Percentiles rank a stretch among this genome's conserved stretches.
Evolutionary conservation across 2,113 vertebrate genomes (phyloP).

Genomic region (Pelecanoides urinatrix): DNA sequence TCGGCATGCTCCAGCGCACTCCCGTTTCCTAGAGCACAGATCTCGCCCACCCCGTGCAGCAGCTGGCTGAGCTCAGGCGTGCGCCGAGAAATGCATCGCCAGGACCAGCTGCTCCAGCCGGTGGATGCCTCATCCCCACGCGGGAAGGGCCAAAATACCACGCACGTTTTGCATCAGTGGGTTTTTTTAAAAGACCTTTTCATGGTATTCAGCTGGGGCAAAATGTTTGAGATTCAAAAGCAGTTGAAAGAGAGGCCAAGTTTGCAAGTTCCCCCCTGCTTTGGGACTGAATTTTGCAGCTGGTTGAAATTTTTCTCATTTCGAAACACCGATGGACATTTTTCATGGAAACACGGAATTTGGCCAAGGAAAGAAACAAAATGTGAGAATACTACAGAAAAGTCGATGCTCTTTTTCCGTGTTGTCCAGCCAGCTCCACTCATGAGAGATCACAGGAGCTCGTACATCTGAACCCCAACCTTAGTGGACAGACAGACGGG

Average conservation of each 20-base stretch:
- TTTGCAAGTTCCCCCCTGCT: background rate
- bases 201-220: background rate
- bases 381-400: constrained; percentile 2
- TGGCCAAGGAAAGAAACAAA: background rate
- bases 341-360: background rate
- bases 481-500: background rate
- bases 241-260: background rate
- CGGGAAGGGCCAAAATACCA: background rate
- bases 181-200: background rate
- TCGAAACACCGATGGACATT: background rate
- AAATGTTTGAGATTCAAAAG: background rate
- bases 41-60: rapidly evolving
- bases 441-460: background rate
- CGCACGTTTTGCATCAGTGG: rapidly evolving
- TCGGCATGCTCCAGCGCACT: rapidly evolving
- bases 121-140: rapidly evolving
- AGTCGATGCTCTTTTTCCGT: background rate
- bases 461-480: background rate
- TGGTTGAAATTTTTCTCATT: constrained; percentile 50
- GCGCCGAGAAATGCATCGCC: rapidly evolving
- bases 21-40: rapidly evolving
- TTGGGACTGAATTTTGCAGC: constrained; percentile 42
- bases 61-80: background rate
- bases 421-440: background rate
- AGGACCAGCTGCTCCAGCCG: background rate